phyloP scores from a whole-genome alignment of 2,797 vertebrate species.

The Cynodonichthys magdalenae region DNA sequence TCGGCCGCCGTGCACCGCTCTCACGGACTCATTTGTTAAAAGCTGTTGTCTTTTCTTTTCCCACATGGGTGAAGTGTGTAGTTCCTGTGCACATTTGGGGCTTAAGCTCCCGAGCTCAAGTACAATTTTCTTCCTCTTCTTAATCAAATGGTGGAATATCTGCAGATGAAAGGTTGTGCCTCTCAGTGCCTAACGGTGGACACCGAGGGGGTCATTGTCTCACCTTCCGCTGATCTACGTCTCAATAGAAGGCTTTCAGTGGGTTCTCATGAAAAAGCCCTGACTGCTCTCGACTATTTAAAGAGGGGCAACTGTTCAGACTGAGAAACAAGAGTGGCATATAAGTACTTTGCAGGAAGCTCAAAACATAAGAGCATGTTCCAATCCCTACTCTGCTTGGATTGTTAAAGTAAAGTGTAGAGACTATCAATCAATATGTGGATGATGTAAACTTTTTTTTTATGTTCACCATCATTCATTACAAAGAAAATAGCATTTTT shows the following conservation, averaged over 20 bases:
- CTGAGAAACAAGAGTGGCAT: slow-evolving; percentile 47
- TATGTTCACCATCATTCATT: slow-evolving; percentile 58
- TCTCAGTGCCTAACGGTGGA: slow-evolving; percentile 70
- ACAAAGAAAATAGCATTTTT: slow-evolving; percentile 52
- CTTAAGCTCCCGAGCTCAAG: slow-evolving; percentile 64
- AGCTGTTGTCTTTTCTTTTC: slow-evolving; percentile 72
- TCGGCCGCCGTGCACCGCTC: slow-evolving; percentile 71
- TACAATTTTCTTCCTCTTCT: slow-evolving; percentile 76
- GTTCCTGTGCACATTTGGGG: slow-evolving; percentile 80
- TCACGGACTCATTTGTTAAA: slow-evolving; percentile 77
- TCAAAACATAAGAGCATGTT: slow-evolving; percentile 47
- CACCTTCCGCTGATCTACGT: slow-evolving; percentile 69
- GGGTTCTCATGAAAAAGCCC: slow-evolving; percentile 69
- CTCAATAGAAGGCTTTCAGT: slow-evolving; percentile 70
- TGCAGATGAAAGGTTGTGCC: slow-evolving; percentile 75
- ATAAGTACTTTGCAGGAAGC: slow-evolving; percentile 61
- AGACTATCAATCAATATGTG: background rate
- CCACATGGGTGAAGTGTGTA: slow-evolving; percentile 76
- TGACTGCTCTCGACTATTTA: slow-evolving; percentile 58
- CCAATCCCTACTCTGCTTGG: slow-evolving; percentile 38
- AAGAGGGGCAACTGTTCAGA: slow-evolving; percentile 42
- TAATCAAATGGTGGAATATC: slow-evolving; percentile 78
- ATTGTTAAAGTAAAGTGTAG: slow-evolving; percentile 17
- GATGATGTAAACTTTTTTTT: slow-evolving; percentile 30
- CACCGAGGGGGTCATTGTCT: slow-evolving; percentile 77